Evolutionary conservation across 2,888 invertebrate species (phyloP).

Genomic region (Quadriops clusia): DNA sequence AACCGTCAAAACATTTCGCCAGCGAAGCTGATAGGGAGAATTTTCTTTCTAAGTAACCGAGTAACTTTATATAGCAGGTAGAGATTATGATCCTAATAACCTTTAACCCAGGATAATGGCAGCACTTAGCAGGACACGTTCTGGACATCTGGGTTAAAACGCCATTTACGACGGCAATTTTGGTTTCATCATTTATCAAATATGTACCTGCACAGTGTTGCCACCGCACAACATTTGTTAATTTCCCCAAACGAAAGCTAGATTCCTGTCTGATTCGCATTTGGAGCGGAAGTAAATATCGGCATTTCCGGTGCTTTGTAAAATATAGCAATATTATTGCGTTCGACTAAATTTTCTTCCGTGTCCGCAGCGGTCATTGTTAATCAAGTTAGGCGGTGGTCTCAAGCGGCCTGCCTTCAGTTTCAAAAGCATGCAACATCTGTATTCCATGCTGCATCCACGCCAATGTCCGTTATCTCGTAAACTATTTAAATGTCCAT

Average conservation of each 20-base stretch:
- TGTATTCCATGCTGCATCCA: constrained; percentile 15
- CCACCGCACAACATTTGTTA: constrained; percentile 18
- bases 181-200: constrained; percentile 11
- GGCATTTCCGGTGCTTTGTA: constrained; percentile 11
- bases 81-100: constrained; percentile 16
- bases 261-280: constrained; percentile 19
- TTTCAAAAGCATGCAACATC: constrained; percentile 20
- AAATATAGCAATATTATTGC: constrained; percentile 11
- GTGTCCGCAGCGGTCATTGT: constrained; percentile 19
- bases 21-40: no score
- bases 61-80: constrained; percentile 12
- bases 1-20: no score
- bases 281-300: constrained; percentile 18
- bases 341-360: constrained; percentile 20
- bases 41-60: no score
- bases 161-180: constrained; percentile 14
- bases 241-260: constrained; percentile 20
- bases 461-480: constrained; percentile 14
- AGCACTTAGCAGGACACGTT: constrained; percentile 19
- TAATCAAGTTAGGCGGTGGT: constrained; percentile 23
- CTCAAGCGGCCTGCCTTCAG: constrained; percentile 25
- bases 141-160: constrained; percentile 15
- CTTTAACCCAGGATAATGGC: constrained; percentile 19
- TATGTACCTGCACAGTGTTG: constrained; percentile 1
- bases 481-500: constrained; percentile 20